Percentiles rank a stretch among this genome's conserved stretches.
Evolutionary conservation across 2,888 invertebrate species (phyloP).

Genomic region (Lycophotia porphyrea): DNA sequence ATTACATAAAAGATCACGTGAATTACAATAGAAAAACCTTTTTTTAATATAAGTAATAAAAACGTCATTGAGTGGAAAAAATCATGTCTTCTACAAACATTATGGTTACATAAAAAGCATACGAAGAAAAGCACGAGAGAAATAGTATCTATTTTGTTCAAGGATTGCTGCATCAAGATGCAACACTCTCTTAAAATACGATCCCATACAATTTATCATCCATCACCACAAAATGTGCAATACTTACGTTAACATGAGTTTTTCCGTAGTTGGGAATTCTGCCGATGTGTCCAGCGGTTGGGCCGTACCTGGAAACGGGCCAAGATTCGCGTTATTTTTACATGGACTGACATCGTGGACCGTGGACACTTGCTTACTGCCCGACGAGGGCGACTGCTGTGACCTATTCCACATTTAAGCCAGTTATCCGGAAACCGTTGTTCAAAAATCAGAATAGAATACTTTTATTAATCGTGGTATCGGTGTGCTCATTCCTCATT

Average conservation of each 20-base stretch:
- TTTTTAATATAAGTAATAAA: no score
- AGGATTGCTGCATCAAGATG: background rate
- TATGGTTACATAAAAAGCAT: background rate
- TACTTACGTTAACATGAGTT: constrained; percentile 87
- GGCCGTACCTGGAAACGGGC: constrained; percentile 87
- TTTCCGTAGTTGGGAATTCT: constrained; percentile 88
- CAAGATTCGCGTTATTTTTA: constrained; percentile 86
- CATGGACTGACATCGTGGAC: constrained; percentile 72
- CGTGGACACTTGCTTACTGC: constrained; percentile 67
- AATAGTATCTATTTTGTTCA: background rate
- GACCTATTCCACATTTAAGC: constrained; percentile 77
- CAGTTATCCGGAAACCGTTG: constrained; percentile 61
- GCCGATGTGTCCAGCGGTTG: constrained; percentile 84
- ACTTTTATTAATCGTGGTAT: constrained; percentile 53
- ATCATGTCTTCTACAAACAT: background rate
- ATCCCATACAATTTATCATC: background rate
- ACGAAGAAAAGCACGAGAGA: background rate
- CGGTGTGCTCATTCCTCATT: constrained; percentile 51
- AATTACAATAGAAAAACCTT: background rate
- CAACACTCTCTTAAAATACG: background rate
- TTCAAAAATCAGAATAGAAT: constrained; percentile 50
- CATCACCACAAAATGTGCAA: constrained; percentile 9
- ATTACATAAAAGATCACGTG: constrained; percentile 30
- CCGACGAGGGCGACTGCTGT: constrained; percentile 68
- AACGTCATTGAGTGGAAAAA: background rate